Evolutionary conservation across 1,140 invertebrate genomes (phyloP), one percentile per base, ranked within the genome.

Genomic region (Diploscapter pachys): DNA sequence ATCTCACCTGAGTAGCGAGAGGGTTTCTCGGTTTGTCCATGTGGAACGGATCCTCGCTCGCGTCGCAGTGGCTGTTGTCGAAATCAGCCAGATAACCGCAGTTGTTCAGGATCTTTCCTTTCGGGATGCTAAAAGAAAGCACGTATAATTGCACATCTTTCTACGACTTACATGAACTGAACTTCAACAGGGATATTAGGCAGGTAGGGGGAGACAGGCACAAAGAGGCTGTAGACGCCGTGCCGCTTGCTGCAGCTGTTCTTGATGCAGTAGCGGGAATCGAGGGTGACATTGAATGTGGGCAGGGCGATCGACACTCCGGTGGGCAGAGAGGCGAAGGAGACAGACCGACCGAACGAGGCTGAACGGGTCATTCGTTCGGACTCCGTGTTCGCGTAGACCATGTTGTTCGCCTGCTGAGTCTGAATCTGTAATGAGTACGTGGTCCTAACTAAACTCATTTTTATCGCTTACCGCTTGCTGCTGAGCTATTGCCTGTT

Each of bases 171-270:
- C 83, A 48, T 80, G 51, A 84, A 77, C 61, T 71, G 56, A n/a
- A 85, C 53, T 52, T 76, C 65, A n/a, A 85, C 4, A 2, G 81
- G 76, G 57, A 79, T 72, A 31, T 82, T 85, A 8, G 81, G 78
- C 61, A 84, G 68, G 57, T 79, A 77, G n/a, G 78, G 71, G n/a
- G 81, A 80, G 5, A 85, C 73, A n/a, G 83, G 83, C 11, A 85
- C 67, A 71, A 80, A 85, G 13, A 85, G 70, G 72, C 81, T 81
- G 80, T 79, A 85, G n/a, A 69, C 70, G 4, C 84, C 84, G 48
- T 68, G 75, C 49, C 70, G 56, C 9, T 78, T 71, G 63, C 78
- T 74, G 71, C 83, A 85, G 54, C 80, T 81, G 53, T 69, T 64
- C 51, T 78, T 70, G n/a, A 78, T 65, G 54, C 83, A 85, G 75